Base-by-base conservation (phyloP, 2,888 invertebrate species). In the Iselma pallidipennis region DNA sequence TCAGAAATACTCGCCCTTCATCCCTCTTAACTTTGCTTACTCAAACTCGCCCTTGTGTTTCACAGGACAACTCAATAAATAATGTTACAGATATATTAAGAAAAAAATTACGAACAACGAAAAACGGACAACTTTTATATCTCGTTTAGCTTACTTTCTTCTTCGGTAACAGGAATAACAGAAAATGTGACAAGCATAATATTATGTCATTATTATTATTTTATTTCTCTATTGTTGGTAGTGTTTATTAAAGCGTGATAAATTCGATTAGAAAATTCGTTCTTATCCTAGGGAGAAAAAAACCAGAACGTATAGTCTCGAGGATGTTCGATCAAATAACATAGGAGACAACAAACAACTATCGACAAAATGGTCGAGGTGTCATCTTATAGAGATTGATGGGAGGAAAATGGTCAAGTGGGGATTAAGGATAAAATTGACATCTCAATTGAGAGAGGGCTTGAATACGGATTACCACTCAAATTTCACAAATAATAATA, bases 351-450 rank as follows among this genome's bases (percentile, higher is more conserved):
- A 31, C 31, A 31, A 31, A 31, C 31, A 29, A 29, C 10, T 10
- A 31, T 51, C 23, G 33, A 42, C 49, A 25, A 63, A 67, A 67
- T 67, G 62, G 64, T 62, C 58, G 59, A 2, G 56, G 51, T 68
- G 64, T 68, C 60, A 68, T 68, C 66, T 68, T 66, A 61, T 58
- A 52, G 59, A 64, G 66, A 68, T 68, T 66, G 64, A 68, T 68
- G 58, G 61, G 57, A 56, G 61, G 57, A 37, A 16, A 33, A 49
- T 49, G 60, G 61, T 63, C 63, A 59, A 67, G 59, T 59, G 63
- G 57, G 3, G 33, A 14, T n/a, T n/a, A n/a, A 6, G 6, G 59
- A 63, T 61, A 60, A 64, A 58, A 60, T 52, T 55, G 63, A 63
- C 58, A 56, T 61, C 58, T 55, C 4, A 3, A 9, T 42, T 10